These are phyloP conservation scores for Eucera pruinosa DNA, from an alignment of 2,888 invertebrate genomes.

Conservation along the genomic window DNA sequence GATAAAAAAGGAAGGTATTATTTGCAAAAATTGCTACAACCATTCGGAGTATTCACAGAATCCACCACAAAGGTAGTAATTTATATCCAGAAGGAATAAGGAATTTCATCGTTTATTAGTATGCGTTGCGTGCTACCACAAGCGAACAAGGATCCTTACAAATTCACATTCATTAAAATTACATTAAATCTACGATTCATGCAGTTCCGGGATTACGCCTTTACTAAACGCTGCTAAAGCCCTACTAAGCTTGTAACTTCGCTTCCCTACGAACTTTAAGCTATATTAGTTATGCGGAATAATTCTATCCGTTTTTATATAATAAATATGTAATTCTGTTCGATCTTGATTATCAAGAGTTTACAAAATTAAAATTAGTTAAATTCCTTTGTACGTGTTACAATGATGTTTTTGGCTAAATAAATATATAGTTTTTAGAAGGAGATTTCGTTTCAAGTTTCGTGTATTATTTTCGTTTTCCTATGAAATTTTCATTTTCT, in stretches of 20 bases:
- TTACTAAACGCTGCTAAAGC: slow-evolving; percentile 43
- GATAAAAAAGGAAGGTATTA: not conserved
- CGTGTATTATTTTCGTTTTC: too few species aligned
- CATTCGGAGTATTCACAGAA: not conserved
- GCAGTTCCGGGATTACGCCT: slow-evolving; percentile 35
- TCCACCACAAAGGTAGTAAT: not conserved
- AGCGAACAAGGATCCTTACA: slow-evolving; percentile 35
- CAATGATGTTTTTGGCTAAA: too few species aligned
- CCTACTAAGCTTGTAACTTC: slow-evolving; percentile 41
- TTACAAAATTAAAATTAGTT: too few species aligned
- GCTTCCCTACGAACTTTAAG: slow-evolving; percentile 5
- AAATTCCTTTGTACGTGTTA: too few species aligned
- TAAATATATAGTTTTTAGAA: too few species aligned
- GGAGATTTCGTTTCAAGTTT: too few species aligned
- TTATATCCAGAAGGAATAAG: slow-evolving; percentile 14
- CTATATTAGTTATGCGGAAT: slow-evolving; percentile 5
- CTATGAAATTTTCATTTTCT: too few species aligned
- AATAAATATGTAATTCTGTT: too few species aligned
- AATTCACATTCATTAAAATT: slow-evolving; percentile 56
- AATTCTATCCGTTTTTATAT: slow-evolving; percentile 1
- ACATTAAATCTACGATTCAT: slow-evolving; percentile 49
- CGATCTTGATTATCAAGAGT: too few species aligned
- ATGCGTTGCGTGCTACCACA: slow-evolving; percentile 5
- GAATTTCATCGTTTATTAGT: slow-evolving; percentile 20
- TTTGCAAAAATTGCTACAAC: not conserved